These are phyloP conservation scores for Hylomyscus alleni DNA, from an alignment of 2,797 vertebrate genomes.

Conservation along the genomic window DNA sequence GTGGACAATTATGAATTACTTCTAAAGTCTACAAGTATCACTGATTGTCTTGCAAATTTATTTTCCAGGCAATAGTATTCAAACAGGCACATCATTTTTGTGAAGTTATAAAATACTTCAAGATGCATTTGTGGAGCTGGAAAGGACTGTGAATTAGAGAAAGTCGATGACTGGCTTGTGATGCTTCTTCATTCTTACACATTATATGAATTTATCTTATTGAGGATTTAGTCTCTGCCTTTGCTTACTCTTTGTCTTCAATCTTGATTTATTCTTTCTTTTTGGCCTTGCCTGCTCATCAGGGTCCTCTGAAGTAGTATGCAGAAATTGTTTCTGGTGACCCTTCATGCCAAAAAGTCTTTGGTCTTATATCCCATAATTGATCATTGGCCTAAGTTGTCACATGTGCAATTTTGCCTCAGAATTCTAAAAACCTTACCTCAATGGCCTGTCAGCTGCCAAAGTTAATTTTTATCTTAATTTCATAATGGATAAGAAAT, in stretches of 20 bases:
- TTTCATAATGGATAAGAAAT: neutral
- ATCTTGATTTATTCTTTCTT: neutral
- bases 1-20: neutral
- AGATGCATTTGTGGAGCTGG: neutral
- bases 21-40: neutral
- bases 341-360: neutral
- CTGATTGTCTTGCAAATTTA: neutral
- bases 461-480: neutral
- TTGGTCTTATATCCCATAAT: neutral
- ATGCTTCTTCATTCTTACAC: neutral
- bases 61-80: constrained; percentile 9
- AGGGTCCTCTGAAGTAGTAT: neutral
- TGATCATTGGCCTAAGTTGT: neutral
- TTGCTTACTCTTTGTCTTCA: neutral
- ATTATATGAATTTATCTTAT: neutral
- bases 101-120: constrained; percentile 25
- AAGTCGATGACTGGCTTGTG: neutral
- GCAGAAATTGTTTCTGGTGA: neutral
- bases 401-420: constrained; percentile 9
- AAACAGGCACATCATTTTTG: neutral
- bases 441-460: neutral
- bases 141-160: neutral
- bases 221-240: neutral
- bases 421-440: neutral
- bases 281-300: neutral